Evolutionary conservation across 2,797 vertebrate genomes (phyloP).

Genomic region (Melopsittacus undulatus): DNA sequence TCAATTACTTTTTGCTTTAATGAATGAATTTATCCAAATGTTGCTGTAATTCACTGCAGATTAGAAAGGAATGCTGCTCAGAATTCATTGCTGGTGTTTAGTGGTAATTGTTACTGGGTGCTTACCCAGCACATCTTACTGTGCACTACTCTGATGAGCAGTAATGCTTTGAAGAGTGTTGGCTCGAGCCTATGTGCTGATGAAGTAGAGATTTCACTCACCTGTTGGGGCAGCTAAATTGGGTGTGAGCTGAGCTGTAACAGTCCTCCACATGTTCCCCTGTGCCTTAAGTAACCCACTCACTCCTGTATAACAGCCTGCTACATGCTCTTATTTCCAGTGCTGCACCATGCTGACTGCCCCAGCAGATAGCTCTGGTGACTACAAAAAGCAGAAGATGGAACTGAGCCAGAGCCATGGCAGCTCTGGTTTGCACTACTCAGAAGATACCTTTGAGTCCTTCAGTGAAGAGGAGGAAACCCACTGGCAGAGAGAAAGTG

Average conservation of each 20-base stretch:
- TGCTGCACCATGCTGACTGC: not conserved
- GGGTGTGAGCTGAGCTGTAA: not conserved
- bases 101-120: not conserved
- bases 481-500: not conserved
- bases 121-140: not conserved
- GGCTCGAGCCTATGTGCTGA: not conserved
- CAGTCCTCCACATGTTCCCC: accelerated
- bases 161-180: not conserved
- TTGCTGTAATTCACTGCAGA: not conserved
- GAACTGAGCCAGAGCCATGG: not conserved
- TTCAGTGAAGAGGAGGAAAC: not conserved
- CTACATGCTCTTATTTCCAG: not conserved
- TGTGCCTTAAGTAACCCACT: not conserved
- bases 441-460: slow-evolving; percentile 39
- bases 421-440: not conserved
- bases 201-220: not conserved
- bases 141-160: not conserved
- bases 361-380: not conserved
- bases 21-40: not conserved
- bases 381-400: not conserved
- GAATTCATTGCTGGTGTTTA: not conserved
- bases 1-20: not conserved
- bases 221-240: not conserved
- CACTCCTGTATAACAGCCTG: not conserved
- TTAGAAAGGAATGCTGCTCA: not conserved